Conservation (phyloP, 30 jellyfish, hydroid and myxozoan species). For the Aurelia sp. region DNA sequence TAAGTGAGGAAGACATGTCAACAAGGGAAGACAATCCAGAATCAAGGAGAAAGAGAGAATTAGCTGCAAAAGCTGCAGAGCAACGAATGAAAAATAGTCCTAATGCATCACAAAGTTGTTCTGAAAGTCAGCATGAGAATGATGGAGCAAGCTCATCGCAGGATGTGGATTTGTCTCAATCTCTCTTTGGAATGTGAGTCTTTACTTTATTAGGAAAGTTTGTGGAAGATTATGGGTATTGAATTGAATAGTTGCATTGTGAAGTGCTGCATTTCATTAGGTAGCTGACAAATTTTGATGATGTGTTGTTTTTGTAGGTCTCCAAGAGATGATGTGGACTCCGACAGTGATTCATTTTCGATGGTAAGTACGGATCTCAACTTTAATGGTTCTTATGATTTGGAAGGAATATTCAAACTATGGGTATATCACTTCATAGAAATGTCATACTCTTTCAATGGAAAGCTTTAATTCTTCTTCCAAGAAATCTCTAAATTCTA, state of each 20-base stretch:
- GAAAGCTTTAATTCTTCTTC: no score
- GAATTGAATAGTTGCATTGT: background rate
- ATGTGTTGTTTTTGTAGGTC: slow-evolving; percentile 8
- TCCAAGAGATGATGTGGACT: slow-evolving; percentile 2
- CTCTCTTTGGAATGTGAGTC: slow-evolving; percentile 46
- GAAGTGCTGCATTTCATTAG: no score
- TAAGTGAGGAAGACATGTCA: slow-evolving; percentile 16
- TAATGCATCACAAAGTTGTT: background rate
- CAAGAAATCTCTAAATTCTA: no score
- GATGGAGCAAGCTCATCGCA: slow-evolving; percentile 41
- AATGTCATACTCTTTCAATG: no score
- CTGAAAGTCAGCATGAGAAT: slow-evolving; percentile 20
- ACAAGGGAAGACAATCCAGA: slow-evolving; percentile 27
- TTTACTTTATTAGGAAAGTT: background rate
- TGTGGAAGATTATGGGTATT: background rate
- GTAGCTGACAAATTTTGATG: no score
- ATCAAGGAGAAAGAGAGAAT: slow-evolving; percentile 36
- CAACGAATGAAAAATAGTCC: slow-evolving; percentile 23
- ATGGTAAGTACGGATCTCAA: background rate
- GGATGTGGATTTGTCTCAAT: slow-evolving; percentile 43
- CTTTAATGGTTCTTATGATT: no score
- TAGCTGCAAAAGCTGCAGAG: slow-evolving; percentile 88
- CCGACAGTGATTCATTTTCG: background rate
- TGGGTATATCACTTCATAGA: no score
- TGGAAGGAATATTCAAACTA: no score